Base-by-base conservation (phyloP, 2,888 invertebrate genomes). In the Plagodis pulveraria region DNA sequence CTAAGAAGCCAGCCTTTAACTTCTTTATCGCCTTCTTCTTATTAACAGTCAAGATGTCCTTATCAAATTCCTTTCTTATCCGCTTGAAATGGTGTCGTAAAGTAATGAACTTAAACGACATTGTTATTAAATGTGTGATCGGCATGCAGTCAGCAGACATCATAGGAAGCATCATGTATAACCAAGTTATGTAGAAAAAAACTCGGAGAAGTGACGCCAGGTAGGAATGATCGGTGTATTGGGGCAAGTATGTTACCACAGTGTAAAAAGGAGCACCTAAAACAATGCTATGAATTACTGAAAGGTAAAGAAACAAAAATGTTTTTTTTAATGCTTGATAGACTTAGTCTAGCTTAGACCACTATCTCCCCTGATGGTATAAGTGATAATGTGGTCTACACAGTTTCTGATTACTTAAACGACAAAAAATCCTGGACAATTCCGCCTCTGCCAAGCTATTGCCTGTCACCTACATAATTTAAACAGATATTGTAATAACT, bases 111-210 rank as follows among this genome's bases (percentile, higher is more conserved):
- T 91, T 90, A 53, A 77, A 82, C 1, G 86, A 72, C 72, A 89
- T 75, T 6, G 72, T 72, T 33, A 90, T 85, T 35, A 91, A 80
- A 65, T 90, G 88, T 6, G 83, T 77, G 57, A 90, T 90, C 0
- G 90, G 88, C 84, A 89, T 77, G 60, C 89, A 88, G 71, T 91
- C 91, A 0, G 86, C 83, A 1, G 87, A 83, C 83, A 91, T 87
- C 90, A 91, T 90, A 0, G 89, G 89, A 4, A 89, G 70, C 91
- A 90, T 91, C 89, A 90, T 87, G 58, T 89, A 89, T 40, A 88
- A 50, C 89, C 89, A 91, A 2, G 85, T 88, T 7, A 82, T 55
- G 65, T 89, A 89, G 70, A 91, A 91, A 55, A 89, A 87, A 49
- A 88, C 73, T 33, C 89, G 83, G 48, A 84, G 73, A 50, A 71